Evolutionary conservation across 1,140 invertebrate genomes (phyloP), one percentile per base, ranked within the genome.

Genomic region (Phthorimaea operculella): DNA sequence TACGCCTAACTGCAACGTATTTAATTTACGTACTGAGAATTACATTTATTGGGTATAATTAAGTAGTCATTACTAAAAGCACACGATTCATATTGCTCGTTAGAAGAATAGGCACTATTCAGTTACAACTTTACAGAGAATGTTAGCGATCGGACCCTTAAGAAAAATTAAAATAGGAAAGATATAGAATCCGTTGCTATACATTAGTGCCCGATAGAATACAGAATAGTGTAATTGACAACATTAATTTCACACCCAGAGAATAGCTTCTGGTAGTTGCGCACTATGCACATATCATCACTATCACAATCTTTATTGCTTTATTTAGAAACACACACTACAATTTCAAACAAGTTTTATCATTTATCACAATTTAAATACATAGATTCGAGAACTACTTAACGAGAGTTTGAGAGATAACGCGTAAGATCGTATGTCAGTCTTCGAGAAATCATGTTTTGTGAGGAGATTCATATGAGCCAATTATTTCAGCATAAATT

Each of bases 401-500:
- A 47, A 16, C 15, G 36, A 63, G 36, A 64, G 68, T 59, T 70
- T 58, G 68, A 70, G 66, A 74, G 61, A 63, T 70, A 61, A 68
- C 50, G 33, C 56, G 49, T 60, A 47, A 63, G 58, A 63, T 59
- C 45, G 62, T 60, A 64, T 62, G 61, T 81, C 78, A 78, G 76
- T 79, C 74, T 79, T 74, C 59, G 58, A 59, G 57, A 69, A 66
- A 63, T 48, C 21, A 6, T 28, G 49, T 15, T 47, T 47, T 47
- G 14, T 14, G 15, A 47, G n/a, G 44, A 17, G 16, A 47, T 47
- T 47, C 16, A 47, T 15, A n/a, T 42, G 39, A 47, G 44, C 8
- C 11, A 68, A 75, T 79, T 76, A 83, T 83, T 85, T 79, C 82
- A 85, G 78, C 79, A 84, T 84, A 85, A 85, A 85, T 83, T 80